These are phyloP conservation scores for Erythrocebus patas DNA, from an alignment of 2,113 vertebrate species.

Conservation along the genomic window DNA sequence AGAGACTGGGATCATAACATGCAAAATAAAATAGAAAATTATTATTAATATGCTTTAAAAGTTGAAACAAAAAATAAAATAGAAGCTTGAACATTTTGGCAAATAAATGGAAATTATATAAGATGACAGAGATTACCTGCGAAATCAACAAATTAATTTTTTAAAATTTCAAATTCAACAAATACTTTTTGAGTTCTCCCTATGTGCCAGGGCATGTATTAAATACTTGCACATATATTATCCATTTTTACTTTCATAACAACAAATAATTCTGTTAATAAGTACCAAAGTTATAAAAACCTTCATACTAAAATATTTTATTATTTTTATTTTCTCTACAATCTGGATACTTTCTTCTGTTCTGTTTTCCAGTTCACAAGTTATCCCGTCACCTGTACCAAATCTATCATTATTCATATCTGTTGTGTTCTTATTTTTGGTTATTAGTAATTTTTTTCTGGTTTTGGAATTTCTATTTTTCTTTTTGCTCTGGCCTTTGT, in stretches of 20 bases:
- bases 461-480: slow-evolving; percentile 1
- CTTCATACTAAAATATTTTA: slow-evolving; percentile 19
- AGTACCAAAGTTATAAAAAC: background rate
- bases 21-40: background rate
- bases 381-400: background rate
- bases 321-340: background rate
- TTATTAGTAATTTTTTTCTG: background rate
- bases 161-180: background rate
- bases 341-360: slow-evolving; percentile 6
- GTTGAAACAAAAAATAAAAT: background rate
- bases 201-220: background rate
- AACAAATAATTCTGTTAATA: background rate
- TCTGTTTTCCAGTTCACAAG: background rate
- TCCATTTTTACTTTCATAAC: background rate
- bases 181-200: background rate
- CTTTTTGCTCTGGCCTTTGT: background rate
- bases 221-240: background rate
- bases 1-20: background rate
- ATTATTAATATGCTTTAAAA: background rate
- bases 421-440: background rate
- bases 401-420: background rate
- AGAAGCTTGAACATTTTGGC: background rate
- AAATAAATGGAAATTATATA: slow-evolving; percentile 3
- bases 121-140: background rate
- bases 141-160: background rate